phyloP scores from a whole-genome alignment of 2,888 invertebrate species.

The Drosophila kuntzei region DNA sequence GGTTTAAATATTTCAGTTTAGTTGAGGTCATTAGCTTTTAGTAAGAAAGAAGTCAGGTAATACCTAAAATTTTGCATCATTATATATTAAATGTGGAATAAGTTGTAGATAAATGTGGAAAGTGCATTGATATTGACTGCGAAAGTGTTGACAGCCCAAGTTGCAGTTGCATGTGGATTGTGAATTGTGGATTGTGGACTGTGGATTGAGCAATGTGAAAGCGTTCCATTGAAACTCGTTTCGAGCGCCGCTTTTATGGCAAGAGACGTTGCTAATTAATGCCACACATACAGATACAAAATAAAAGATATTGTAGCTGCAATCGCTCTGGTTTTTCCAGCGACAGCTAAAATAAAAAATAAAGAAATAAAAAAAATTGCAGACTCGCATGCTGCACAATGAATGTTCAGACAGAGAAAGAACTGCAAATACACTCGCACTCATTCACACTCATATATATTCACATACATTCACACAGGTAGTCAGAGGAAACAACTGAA shows the following conservation, averaged over 20 bases:
- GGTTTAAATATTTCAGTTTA: conserved; percentile 21
- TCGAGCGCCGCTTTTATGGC: conserved; percentile 51
- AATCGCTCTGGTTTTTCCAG: conserved; percentile 58
- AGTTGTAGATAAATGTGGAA: conserved; percentile 57
- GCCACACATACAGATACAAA: conserved; percentile 35
- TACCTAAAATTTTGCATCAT: neutral
- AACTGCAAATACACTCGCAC: conserved; percentile 18
- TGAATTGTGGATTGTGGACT: neutral
- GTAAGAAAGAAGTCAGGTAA: neutral
- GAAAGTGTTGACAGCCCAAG: conserved; percentile 69
- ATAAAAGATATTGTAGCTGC: conserved; percentile 18
- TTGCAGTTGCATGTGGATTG: conserved; percentile 30
- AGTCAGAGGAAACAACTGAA: conserved; percentile 46
- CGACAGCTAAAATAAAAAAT: conserved; percentile 8
- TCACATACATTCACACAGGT: conserved; percentile 23
- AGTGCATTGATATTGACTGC: conserved; percentile 55
- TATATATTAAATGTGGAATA: neutral
- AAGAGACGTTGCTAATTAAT: conserved; percentile 62
- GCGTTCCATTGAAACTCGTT: conserved; percentile 63
- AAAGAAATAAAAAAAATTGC: conserved; percentile 13
- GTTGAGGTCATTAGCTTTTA: conserved; percentile 47
- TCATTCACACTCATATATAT: neutral
- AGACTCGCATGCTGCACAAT: conserved; percentile 43
- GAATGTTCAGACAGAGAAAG: conserved; percentile 40
- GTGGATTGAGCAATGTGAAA: conserved; percentile 61